Percentiles rank a stretch among this genome's conserved stretches.
phyloP scores from a whole-genome alignment of 2,113 vertebrate species.

The Halcyon senegalensis region DNA sequence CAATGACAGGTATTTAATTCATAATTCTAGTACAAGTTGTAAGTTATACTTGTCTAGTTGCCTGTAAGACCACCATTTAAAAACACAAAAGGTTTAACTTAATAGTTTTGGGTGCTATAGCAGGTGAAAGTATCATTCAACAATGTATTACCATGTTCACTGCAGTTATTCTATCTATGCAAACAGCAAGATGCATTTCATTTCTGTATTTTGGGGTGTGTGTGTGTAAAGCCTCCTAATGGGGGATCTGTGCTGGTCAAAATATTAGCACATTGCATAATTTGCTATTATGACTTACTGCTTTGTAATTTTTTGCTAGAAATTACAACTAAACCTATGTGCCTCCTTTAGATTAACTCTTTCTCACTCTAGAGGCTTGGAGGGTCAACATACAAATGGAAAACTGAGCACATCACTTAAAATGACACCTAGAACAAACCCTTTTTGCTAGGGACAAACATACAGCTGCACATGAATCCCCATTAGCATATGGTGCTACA shows the following conservation, averaged over 20 bases:
- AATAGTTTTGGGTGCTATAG: not conserved
- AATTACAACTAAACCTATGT: not conserved
- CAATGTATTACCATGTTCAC: not conserved
- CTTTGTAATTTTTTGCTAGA: not conserved
- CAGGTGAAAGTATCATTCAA: not conserved
- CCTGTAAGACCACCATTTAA: not conserved
- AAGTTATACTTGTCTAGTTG: not conserved
- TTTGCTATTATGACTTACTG: not conserved
- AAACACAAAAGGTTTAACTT: not conserved
- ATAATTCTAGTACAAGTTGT: not conserved
- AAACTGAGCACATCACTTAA: not conserved
- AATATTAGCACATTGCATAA: not conserved
- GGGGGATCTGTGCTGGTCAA: not conserved
- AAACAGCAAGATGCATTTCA: not conserved
- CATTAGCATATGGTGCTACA: not conserved
- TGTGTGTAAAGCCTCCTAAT: not conserved
- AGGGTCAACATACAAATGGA: not conserved
- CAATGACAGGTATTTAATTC: not conserved
- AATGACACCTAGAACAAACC: not conserved
- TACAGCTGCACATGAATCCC: rapidly evolving
- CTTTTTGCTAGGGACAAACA: not conserved
- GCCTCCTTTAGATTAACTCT: not conserved
- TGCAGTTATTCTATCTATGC: not conserved
- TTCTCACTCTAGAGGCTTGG: not conserved
- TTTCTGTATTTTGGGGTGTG: not conserved